These are phyloP conservation scores for Noctilio leporinus DNA, from an alignment of 2,113 vertebrate species.

Conservation along the genomic window DNA sequence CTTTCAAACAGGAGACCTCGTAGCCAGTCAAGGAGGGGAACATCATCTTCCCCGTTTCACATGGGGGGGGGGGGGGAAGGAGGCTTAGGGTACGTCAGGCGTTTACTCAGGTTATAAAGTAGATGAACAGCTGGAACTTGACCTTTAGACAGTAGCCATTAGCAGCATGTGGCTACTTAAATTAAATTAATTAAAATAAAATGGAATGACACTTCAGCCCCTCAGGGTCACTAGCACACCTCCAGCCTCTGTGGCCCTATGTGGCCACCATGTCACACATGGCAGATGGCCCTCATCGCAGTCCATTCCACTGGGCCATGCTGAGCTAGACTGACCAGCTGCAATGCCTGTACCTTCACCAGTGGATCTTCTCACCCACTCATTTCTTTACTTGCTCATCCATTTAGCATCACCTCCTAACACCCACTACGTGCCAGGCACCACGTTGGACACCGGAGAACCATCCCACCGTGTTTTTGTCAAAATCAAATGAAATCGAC, in stretches of 20 bases:
- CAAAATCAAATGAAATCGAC: not conserved
- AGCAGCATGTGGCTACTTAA: not conserved
- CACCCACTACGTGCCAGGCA: not conserved
- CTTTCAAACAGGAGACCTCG: not conserved
- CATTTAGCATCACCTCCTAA: not conserved
- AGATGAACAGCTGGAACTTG: not conserved
- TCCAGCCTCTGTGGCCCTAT: not conserved
- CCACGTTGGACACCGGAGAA: not conserved
- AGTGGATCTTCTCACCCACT: not conserved
- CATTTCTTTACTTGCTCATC: not conserved
- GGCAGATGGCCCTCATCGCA: accelerated
- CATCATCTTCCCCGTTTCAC: not conserved
- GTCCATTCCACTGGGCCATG: not conserved
- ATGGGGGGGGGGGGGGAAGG: not conserved
- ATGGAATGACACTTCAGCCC: not conserved
- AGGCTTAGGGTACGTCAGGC: not conserved
- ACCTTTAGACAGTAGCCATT: not conserved
- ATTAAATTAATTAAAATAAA: not conserved
- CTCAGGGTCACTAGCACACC: not conserved
- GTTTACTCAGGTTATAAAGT: not conserved
- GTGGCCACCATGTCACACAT: not conserved
- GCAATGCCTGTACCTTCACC: not conserved
- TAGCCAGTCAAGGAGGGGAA: not conserved
- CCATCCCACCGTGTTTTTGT: not conserved
- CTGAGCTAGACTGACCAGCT: not conserved